Percentiles rank a stretch among this genome's conserved stretches.
Conservation (phyloP, 1,140 invertebrate species). For the Bacillus rossius region DNA sequence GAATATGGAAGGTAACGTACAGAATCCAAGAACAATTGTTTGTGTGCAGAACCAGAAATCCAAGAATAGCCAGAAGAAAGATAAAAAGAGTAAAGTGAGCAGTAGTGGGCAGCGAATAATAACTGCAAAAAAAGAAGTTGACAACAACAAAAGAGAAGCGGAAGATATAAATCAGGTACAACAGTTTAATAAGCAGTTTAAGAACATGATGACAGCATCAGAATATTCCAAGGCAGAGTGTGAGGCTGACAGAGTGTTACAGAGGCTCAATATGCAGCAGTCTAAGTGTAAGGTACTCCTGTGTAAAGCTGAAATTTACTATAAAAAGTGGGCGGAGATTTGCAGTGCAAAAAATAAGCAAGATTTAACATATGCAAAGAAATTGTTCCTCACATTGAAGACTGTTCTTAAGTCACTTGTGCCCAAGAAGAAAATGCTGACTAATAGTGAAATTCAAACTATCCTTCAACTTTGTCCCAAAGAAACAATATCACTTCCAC, state of each 20-base stretch:
- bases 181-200: neutral
- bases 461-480: too few species aligned
- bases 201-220: neutral
- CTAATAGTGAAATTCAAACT: too few species aligned
- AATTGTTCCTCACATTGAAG: slow-evolving; percentile 8
- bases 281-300: slow-evolving; percentile 1
- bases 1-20: slow-evolving; percentile 21
- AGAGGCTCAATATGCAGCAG: neutral
- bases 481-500: too few species aligned
- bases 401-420: neutral
- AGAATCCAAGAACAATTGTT: slow-evolving; percentile 9
- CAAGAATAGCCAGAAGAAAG: neutral
- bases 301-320: slow-evolving; percentile 2
- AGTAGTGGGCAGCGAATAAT: slow-evolving; percentile 1
- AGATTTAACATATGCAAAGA: neutral
- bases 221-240: neutral
- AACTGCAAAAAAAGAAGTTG: slow-evolving; percentile 12
- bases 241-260: neutral
- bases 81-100: slow-evolving; percentile 7
- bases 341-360: neutral
- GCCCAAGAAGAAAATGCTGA: too few species aligned
- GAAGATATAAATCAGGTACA: neutral
- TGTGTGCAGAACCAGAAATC: slow-evolving; percentile 5
- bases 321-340: slow-evolving; percentile 2
- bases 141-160: slow-evolving; percentile 8